Percentiles rank a stretch among this genome's conserved stretches.
Conservation (phyloP, 1,140 invertebrate species). For the Daktulosphaira vitifoliae region DNA sequence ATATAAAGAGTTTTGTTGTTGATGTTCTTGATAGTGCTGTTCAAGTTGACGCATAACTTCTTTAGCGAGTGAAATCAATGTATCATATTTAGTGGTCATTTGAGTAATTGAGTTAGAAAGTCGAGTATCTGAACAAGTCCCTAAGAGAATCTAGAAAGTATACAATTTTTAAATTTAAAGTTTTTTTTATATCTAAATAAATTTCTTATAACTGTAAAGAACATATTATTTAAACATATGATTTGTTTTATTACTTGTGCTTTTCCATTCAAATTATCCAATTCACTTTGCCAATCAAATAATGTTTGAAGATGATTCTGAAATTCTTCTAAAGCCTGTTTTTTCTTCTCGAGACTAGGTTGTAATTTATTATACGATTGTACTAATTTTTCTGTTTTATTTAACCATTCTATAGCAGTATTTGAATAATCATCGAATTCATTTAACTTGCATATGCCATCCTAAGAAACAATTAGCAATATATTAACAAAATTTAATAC, state of each 20-base stretch:
- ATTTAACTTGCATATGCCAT: conserved; percentile 85
- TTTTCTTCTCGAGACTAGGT: conserved; percentile 79
- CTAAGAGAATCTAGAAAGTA: conserved; percentile 54
- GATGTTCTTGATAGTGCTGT: conserved; percentile 79
- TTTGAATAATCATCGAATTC: conserved; percentile 90
- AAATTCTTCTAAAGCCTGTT: conserved; percentile 80
- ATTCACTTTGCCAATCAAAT: conserved; percentile 86
- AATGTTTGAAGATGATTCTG: conserved; percentile 74
- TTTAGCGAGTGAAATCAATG: conserved; percentile 80
- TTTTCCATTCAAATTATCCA: conserved; percentile 84
- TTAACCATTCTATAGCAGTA: conserved; percentile 79
- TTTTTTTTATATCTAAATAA: too few species aligned
- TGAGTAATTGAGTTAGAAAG: conserved; percentile 90
- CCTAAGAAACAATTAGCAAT: conserved; percentile 5
- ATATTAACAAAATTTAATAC: neutral
- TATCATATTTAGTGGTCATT: conserved; percentile 87
- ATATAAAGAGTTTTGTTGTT: conserved; percentile 77
- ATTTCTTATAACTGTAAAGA: neutral
- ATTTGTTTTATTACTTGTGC: conserved; percentile 55
- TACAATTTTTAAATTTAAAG: too few species aligned
- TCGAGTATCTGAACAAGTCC: conserved; percentile 85
- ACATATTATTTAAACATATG: neutral
- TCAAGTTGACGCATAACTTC: conserved; percentile 85
- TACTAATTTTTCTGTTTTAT: conserved; percentile 73
- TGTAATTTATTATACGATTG: conserved; percentile 86